Base-by-base conservation (phyloP, 2,888 invertebrate species). In the Nomada fabriciana region DNA sequence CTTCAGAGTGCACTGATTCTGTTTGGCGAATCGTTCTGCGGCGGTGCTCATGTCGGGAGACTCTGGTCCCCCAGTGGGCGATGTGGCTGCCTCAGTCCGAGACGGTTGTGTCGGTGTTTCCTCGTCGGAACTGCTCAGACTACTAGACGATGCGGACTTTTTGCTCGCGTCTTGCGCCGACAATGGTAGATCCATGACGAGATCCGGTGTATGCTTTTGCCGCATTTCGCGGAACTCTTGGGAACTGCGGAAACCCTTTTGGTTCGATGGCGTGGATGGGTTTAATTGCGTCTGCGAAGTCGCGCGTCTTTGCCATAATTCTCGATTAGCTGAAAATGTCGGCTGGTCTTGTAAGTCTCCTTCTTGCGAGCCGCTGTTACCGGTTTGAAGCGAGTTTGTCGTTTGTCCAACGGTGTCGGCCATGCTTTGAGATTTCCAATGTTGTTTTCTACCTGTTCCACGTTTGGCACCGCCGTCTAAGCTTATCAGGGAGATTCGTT, bases 161-260 rank as follows among this genome's bases (percentile, higher is more conserved):
- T 90, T 91, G 15, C 89, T 83, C 0, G 89, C 85, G 76, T 92
- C 93, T 81, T 92, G 93, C 0, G 92, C 92, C 7, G 93, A 92
- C 15, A 96, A 94, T n/a, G 97, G 97, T 88, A 97, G 94, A 94
- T 97, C 97, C 96, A 97, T 96, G 85, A 98, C 97, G 77, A 97
- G 95, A 94, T 97, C 98, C 2, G 98, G 97, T 47, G 97, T 96
- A 88, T 96, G 96, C 84, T 95, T 95, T 82, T 95, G 95, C 5
- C 94, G 92, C 91, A 94, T 93, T 76, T 94, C 94, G 80, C 94
- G 94, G 71, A 94, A 94, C 81, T 94, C 94, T 68, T 92, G 94
- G 3, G 92, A 92, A 3, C 90, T 89, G 90, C 95, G 80, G 92
- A 94, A 89, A 87, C 93, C 86, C 91, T 94, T 94, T 9, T 94